phyloP scores from a whole-genome alignment of 2,797 vertebrate species.

The Rhinoraja longicauda region DNA sequence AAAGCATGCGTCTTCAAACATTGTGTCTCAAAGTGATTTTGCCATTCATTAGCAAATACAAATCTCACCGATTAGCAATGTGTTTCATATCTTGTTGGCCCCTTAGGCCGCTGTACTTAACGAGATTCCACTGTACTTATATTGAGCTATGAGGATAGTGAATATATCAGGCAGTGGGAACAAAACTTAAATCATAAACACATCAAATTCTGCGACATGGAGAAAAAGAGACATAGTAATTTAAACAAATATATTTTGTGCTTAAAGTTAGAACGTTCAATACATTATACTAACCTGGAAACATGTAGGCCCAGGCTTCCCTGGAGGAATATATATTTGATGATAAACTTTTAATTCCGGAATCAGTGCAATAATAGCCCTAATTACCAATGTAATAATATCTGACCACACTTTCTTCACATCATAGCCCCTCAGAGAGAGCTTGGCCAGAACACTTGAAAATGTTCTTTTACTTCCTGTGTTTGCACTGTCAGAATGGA shows the following conservation, averaged over 20 bases:
- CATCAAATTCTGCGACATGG: too few species aligned
- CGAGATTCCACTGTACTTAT: too few species aligned
- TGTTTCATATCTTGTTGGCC: too few species aligned
- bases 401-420: conserved; percentile 93
- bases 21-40: too few species aligned
- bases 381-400: conserved; percentile 91
- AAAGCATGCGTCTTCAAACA: too few species aligned
- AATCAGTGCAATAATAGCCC: conserved; percentile 85
- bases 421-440: conserved; percentile 82
- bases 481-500: conserved; percentile 83
- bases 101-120: too few species aligned
- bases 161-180: too few species aligned
- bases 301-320: conserved; percentile 87
- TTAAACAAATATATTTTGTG: background rate
- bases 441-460: conserved; percentile 79
- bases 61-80: too few species aligned
- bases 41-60: too few species aligned
- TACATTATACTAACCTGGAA: conserved; percentile 75
- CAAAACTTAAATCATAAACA: background rate
- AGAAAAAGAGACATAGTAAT: background rate
- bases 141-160: too few species aligned
- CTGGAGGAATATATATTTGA: conserved; percentile 84
- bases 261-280: background rate
- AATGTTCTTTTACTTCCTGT: conserved; percentile 95
- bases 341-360: conserved; percentile 88